Base-by-base conservation (phyloP, 2,797 vertebrate genomes). In the Petrocephalus sullivani region DNA sequence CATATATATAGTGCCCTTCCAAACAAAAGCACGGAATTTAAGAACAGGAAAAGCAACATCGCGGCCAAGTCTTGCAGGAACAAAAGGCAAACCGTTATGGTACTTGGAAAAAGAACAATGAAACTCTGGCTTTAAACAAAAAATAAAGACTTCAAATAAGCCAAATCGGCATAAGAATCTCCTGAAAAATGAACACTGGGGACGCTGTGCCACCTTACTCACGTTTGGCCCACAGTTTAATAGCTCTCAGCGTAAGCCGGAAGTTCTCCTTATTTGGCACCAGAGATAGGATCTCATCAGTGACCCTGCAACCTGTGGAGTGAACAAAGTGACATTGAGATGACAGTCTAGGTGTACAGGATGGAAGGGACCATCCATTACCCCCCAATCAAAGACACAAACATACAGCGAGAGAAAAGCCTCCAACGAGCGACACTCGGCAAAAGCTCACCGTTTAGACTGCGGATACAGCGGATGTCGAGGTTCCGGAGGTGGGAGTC, bases 221-320 rank as follows among this genome's bases (percentile, higher is more conserved):
- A 99, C 98, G 96, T 94, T 99, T 99, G 82, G 98, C 98, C 98
- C 98, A 99, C 67, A 99, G 95, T 94, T 99, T 99, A 90, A 99
- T 96, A 19, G 98, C 98, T 94, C 97, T 96, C 75, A 99, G 92
- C 0, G 98, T 97, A 58, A 99, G 95, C 87, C 98, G 96, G 93
- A 99, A 99, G 93, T 98, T 99, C 90, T 99, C 98, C 94, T 97
- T 97, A 91, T 99, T 98, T 94, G 98, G 98, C 93, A 99, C 98
- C 91, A 99, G 94, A 91, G 97, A 97, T 87, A 99, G 93, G 91
- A 99, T 99, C 95, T 99, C 98, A 94, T 99, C 98, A 9, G 98
- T 99, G 90, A 99, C 98, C 93, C 98, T 96, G 94, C 97, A 99
- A 89, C 98, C 98, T 99, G 93, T 23, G 10, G 19, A 2, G 12